These are phyloP conservation scores for Coregonus sp. DNA, from an alignment of 2,797 vertebrate species.

Conservation along the genomic window DNA sequence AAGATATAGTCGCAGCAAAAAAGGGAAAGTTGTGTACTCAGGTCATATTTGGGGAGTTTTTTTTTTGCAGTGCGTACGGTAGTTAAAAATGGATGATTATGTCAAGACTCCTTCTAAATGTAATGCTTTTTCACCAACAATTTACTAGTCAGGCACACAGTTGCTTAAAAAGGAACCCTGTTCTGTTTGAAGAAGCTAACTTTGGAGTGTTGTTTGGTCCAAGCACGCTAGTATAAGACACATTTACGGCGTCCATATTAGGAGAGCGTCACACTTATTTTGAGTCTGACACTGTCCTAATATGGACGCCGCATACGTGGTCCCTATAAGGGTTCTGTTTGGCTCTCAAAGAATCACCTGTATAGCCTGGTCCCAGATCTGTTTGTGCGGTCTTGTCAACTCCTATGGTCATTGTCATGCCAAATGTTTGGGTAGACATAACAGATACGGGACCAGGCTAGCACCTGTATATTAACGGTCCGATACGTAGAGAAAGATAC, in stretches of 20 bases:
- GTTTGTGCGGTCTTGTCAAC: too few relatives aligned
- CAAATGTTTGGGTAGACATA: too few relatives aligned
- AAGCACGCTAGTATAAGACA: slow-evolving; percentile 14
- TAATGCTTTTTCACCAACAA: slow-evolving; percentile 1
- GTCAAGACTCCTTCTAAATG: slow-evolving; percentile 19
- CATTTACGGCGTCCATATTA: too few relatives aligned
- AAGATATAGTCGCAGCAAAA: slow-evolving; percentile 53
- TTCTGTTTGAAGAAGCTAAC: slow-evolving; percentile 5
- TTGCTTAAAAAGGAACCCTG: slow-evolving; percentile 10
- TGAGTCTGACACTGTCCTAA: too few relatives aligned
- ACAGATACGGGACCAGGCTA: too few relatives aligned
- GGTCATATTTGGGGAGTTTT: slow-evolving; percentile 19
- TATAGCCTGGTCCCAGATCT: too few relatives aligned
- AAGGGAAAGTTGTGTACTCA: slow-evolving; percentile 7
- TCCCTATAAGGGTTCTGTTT: slow-evolving; percentile 35
- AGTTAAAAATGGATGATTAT: background rate
- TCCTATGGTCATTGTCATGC: background rate
- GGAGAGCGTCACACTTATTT: too few relatives aligned
- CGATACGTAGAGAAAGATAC: background rate
- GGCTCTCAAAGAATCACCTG: slow-evolving; percentile 25
- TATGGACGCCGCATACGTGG: slow-evolving; percentile 8
- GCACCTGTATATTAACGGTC: background rate
- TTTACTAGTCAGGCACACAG: background rate
- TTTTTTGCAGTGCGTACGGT: slow-evolving; percentile 18
- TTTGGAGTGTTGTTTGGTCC: background rate